Base-by-base conservation (phyloP, 2,888 invertebrate species). In the Microplitis manilae region DNA sequence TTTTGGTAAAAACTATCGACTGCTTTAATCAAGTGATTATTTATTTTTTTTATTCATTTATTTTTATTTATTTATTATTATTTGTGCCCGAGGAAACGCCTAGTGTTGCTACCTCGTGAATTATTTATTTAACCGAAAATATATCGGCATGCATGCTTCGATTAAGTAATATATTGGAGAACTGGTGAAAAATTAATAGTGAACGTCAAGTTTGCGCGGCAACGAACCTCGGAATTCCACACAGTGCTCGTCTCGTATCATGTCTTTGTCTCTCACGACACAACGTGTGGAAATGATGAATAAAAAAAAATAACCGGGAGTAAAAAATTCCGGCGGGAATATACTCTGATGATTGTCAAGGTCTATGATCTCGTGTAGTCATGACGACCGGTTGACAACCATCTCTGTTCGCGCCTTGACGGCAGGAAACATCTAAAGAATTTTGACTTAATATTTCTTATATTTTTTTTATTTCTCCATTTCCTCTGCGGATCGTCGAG, bases 371-470 rank as follows among this genome's bases (percentile, higher is more conserved):
- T 9, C 17, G 50, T 20, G 76, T 75, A 62, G 73, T 73, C 79
- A 80, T 80, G 76, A 77, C 81, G 75, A 80, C 80, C 74, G 40
- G 59, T 78, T 38, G 78, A 75, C 75, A 77, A 75, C 61, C 73
- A 61, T 73, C 41, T 73, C 2, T 65, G 64, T 65, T 65, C 17
- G 5, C 65, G 41, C 65, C 41, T 73, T 50, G 5, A 50, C 64
- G 2, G 9, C 60, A 20, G 64, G n/a, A 30, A 73, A 73, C 7
- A 13, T 20, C 13, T 20, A 62, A 40, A 9, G 30, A 65, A 78
- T 75, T 75, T 50, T 67, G 50, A 61, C 70, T 64, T 71, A 40
- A 68, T 50, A 39, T 17, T 64, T 38, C 17, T 8, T 17, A 50
- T 40, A 68, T 68, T 77, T 61, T 20, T 65, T 68, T 30, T 60